These are phyloP conservation scores for Prionailurus bengalensis DNA, from an alignment of 2,113 vertebrate genomes.

Conservation along the genomic window DNA sequence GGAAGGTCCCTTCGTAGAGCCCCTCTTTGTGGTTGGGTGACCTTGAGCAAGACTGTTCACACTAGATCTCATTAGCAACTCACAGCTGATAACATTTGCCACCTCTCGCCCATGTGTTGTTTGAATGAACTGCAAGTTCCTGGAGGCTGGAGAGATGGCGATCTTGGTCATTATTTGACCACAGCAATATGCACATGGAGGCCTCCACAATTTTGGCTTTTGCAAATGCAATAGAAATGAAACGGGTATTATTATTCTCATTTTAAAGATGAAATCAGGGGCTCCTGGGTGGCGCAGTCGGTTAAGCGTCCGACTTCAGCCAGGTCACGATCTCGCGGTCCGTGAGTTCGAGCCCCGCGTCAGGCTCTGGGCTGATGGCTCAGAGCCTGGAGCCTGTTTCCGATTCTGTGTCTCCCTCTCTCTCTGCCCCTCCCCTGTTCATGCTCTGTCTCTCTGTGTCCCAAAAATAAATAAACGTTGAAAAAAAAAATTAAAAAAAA, in stretches of 20 bases:
- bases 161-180: neutral
- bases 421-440: too few relatives aligned
- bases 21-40: neutral
- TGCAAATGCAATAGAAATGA: neutral
- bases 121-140: neutral
- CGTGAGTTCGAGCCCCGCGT: too few relatives aligned
- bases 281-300: too few relatives aligned
- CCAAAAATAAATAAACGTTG: too few relatives aligned
- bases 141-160: neutral
- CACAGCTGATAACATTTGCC: neutral
- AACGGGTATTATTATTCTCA: neutral
- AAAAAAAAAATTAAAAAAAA: too few relatives aligned
- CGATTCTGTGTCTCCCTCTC: too few relatives aligned
- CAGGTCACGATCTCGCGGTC: too few relatives aligned
- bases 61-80: neutral
- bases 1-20: neutral
- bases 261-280: neutral
- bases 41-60: neutral
- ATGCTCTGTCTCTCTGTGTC: too few relatives aligned
- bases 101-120: too few relatives aligned
- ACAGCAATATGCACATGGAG: neutral
- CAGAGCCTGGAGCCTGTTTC: too few relatives aligned
- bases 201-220: neutral
- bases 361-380: too few relatives aligned
- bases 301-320: too few relatives aligned